These are phyloP conservation scores for Todus mexicanus DNA, from an alignment of 2,797 vertebrate species.

Conservation along the genomic window DNA sequence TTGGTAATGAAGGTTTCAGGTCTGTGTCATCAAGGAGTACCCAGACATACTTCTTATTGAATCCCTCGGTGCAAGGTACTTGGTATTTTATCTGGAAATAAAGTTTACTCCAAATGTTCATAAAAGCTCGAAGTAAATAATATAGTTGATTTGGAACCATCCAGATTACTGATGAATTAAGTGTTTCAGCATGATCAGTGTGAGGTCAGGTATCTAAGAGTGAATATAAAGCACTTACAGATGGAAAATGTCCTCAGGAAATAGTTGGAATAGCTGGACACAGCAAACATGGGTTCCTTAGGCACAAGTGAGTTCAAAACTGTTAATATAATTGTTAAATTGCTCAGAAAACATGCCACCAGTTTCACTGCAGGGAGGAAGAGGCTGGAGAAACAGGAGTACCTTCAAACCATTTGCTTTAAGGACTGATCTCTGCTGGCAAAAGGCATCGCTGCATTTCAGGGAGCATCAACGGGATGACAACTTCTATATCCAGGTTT, in stretches of 20 bases:
- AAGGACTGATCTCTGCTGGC: background rate
- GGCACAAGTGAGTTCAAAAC: background rate
- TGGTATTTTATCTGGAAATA: background rate
- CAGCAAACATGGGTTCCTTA: background rate
- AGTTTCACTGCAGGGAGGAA: background rate
- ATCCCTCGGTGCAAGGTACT: background rate
- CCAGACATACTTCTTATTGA: background rate
- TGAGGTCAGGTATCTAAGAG: background rate
- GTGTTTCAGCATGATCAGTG: background rate
- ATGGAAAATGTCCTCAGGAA: slow-evolving; percentile 7
- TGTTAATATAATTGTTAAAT: background rate
- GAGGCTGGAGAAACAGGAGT: background rate
- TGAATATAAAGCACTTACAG: background rate
- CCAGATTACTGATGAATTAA: background rate
- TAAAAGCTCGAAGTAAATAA: background rate
- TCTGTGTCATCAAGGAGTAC: background rate
- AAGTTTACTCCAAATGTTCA: background rate
- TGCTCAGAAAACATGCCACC: background rate
- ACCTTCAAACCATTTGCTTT: background rate
- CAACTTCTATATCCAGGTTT: background rate
- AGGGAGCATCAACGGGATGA: background rate
- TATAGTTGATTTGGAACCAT: background rate
- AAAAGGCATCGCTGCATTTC: background rate
- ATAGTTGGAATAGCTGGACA: background rate
- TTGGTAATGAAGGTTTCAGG: background rate